These are phyloP conservation scores for Trachelus troglodyta DNA, from an alignment of 2,888 invertebrate genomes.

Conservation along the genomic window DNA sequence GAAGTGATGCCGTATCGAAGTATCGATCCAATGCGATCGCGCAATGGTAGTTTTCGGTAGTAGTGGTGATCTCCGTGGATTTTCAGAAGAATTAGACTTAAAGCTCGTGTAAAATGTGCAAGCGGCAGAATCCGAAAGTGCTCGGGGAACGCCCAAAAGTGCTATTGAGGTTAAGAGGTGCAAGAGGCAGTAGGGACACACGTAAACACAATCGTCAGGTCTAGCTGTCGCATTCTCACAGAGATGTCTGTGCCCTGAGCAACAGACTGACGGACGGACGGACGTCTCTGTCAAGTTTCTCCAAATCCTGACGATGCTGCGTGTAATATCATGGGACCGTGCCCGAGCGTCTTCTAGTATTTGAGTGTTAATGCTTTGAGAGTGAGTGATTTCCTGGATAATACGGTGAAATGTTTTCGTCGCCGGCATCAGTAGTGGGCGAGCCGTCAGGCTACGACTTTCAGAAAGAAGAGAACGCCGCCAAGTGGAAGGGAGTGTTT, in stretches of 20 bases:
- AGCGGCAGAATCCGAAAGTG: constrained; percentile 36
- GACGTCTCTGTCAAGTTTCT: constrained; percentile 42
- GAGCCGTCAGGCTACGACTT: constrained; percentile 80
- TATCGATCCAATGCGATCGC: constrained; percentile 24
- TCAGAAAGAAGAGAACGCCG: constrained; percentile 86
- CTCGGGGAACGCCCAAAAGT: constrained; percentile 38
- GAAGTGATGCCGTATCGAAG: constrained; percentile 21
- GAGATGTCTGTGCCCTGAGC: constrained; percentile 43
- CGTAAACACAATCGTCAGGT: constrained; percentile 31
- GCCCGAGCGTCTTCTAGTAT: constrained; percentile 30
- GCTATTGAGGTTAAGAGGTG: constrained; percentile 34
- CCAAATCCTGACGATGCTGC: constrained; percentile 33
- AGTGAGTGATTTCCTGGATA: constrained; percentile 29
- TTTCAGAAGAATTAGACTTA: constrained; percentile 16
- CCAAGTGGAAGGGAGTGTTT: constrained; percentile 94
- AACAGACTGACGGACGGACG: constrained; percentile 42
- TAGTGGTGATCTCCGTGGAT: constrained; percentile 29
- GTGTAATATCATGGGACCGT: constrained; percentile 37
- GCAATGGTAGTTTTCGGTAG: constrained; percentile 31
- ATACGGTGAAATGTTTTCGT: constrained; percentile 56
- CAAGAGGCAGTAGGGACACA: constrained; percentile 22
- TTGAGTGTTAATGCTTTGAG: constrained; percentile 19
- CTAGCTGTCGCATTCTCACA: constrained; percentile 39
- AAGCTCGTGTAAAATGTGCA: constrained; percentile 46
- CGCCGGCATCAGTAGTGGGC: constrained; percentile 67